phyloP scores from a whole-genome alignment of 2,113 vertebrate genomes.

The Apodemus speciosus region DNA sequence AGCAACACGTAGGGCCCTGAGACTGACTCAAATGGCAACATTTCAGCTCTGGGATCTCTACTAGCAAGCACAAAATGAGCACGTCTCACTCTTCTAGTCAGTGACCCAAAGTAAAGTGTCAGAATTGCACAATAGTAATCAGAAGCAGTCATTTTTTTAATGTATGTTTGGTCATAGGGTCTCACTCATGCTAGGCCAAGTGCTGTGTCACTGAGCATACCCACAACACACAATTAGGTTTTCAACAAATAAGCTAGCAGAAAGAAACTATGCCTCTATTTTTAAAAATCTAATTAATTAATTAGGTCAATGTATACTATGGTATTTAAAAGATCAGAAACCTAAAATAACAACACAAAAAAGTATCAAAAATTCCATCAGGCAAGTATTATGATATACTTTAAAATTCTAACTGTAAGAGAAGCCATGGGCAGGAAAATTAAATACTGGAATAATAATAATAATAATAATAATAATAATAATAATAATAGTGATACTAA shows the following conservation, averaged over 20 bases:
- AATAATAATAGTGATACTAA: not conserved
- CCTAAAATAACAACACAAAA: not conserved
- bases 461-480: not conserved
- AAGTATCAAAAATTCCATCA: constrained; percentile 31
- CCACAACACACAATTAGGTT: not conserved
- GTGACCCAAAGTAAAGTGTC: constrained; percentile 17
- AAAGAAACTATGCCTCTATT: not conserved
- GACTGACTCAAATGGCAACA: not conserved
- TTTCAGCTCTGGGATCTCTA: not conserved
- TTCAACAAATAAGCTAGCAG: not conserved
- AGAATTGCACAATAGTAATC: not conserved
- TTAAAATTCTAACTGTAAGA: not conserved
- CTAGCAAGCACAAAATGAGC: not conserved
- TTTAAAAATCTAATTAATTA: constrained; percentile 1
- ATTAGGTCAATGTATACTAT: not conserved
- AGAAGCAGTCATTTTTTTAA: constrained; percentile 3
- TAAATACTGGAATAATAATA: not conserved
- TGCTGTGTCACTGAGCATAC: not conserved
- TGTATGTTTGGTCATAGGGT: not conserved
- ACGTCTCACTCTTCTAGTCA: not conserved
- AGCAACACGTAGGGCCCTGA: not conserved
- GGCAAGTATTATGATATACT: not conserved
- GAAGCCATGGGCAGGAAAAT: constrained; percentile 5
- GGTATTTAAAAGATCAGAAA: constrained; percentile 14
- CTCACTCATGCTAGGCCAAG: not conserved